Conservation (phyloP, 2,888 invertebrate species). For the Oxyteleia sp. region DNA sequence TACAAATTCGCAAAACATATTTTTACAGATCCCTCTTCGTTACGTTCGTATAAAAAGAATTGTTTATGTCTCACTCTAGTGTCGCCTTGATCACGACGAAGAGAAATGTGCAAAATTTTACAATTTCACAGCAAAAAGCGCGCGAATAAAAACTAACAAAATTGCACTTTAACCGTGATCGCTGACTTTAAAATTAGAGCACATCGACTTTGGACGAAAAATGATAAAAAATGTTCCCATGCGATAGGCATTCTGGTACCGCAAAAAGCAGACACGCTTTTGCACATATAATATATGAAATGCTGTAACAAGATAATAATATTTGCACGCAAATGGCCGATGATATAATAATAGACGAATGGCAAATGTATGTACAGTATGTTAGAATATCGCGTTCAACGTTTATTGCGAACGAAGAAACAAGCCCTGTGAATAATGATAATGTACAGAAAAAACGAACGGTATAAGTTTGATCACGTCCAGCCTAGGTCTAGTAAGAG, state of each 20-base stretch:
- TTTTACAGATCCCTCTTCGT: background rate
- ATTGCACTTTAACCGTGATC: no score
- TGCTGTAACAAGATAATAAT: slow-evolving; percentile 37
- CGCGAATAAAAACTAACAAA: slow-evolving; percentile 9
- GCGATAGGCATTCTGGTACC: slow-evolving; percentile 21
- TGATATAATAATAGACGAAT: background rate
- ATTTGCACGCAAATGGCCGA: background rate
- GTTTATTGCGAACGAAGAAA: background rate
- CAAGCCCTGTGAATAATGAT: slow-evolving; percentile 12
- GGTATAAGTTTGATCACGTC: background rate
- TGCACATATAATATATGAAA: slow-evolving; percentile 46
- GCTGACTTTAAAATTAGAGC: slow-evolving; percentile 30
- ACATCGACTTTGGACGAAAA: background rate
- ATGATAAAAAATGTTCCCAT: slow-evolving; percentile 1
- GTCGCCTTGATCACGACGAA: background rate
- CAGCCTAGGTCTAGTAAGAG: slow-evolving; percentile 24
- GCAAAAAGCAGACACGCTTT: background rate
- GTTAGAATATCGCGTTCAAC: background rate
- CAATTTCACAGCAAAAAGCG: slow-evolving; percentile 35
- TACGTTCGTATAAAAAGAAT: slow-evolving; percentile 7
- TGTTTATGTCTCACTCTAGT: background rate
- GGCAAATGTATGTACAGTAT: background rate
- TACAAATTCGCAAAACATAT: slow-evolving; percentile 26
- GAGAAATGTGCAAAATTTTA: background rate
- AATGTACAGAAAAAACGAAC: background rate